phyloP scores from a whole-genome alignment of 1,140 invertebrate genomes.

The Rhynchophorus ferrugineus region DNA sequence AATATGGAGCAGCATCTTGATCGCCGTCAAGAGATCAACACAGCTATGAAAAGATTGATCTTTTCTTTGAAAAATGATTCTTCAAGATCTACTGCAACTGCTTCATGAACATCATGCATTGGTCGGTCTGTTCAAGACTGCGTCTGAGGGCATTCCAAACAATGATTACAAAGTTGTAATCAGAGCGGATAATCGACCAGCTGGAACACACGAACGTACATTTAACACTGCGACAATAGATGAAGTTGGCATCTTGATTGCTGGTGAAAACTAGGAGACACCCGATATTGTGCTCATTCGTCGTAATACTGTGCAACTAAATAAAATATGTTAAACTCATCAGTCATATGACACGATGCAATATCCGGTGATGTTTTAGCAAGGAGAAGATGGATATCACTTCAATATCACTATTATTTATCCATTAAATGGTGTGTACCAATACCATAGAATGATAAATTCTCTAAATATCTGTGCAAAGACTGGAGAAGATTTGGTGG shows the following conservation, averaged over 20 bases:
- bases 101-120: conserved; percentile 40
- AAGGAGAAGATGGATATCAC: too few relatives aligned
- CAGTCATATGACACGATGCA: conserved; percentile 12
- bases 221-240: conserved; percentile 33
- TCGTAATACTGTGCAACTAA: conserved; percentile 29
- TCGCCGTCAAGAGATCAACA: conserved; percentile 33
- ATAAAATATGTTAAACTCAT: conserved; percentile 23
- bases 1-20: conserved; percentile 39
- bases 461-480: too few relatives aligned
- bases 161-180: conserved; percentile 40
- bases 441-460: not conserved
- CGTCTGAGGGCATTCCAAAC: conserved; percentile 35
- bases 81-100: conserved; percentile 26
- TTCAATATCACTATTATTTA: not conserved
- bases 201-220: conserved; percentile 39
- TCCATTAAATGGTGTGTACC: not conserved
- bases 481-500: too few relatives aligned
- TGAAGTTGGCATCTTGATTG: conserved; percentile 36
- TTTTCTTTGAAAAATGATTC: too few relatives aligned
- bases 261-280: conserved; percentile 42
- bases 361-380: conserved; percentile 1
- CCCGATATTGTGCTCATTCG: too few relatives aligned
- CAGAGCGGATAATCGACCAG: conserved; percentile 35
- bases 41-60: conserved; percentile 33
- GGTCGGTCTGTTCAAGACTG: conserved; percentile 39